A percentile compares a stretch with the other conserved stretches of the same genome.
Evolutionary conservation across 1,140 invertebrate species (phyloP).

Genomic region (Drosophila repletoides): DNA sequence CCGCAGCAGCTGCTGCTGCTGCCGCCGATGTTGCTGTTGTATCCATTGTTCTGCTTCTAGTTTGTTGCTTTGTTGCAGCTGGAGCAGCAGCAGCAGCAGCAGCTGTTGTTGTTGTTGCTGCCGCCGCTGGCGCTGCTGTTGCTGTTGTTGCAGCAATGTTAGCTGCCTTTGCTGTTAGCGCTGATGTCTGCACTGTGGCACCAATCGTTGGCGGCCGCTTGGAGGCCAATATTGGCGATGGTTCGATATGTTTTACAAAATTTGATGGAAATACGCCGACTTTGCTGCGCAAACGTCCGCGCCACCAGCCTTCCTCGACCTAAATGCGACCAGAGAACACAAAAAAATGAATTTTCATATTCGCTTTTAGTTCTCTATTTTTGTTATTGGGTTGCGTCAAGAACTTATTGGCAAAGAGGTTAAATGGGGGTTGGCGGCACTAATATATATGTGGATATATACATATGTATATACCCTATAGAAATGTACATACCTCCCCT

Average conservation of each 20-base stretch:
- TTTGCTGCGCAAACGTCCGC: constrained; percentile 88
- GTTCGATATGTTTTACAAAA: constrained; percentile 90
- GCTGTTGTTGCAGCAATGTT: constrained; percentile 27
- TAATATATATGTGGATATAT: not conserved
- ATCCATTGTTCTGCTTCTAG: constrained; percentile 56
- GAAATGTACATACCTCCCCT: constrained; percentile 87
- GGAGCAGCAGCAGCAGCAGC: constrained; percentile 18
- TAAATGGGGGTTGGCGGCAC: constrained; percentile 61
- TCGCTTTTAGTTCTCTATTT: not conserved
- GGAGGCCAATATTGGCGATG: constrained; percentile 77
- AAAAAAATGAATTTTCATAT: constrained; percentile 28
- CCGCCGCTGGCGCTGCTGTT: constrained; percentile 1
- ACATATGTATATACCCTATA: constrained; percentile 17
- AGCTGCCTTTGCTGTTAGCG: constrained; percentile 45
- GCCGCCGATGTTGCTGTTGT: constrained; percentile 23
- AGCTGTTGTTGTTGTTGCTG: constrained; percentile 24
- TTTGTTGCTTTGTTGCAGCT: constrained; percentile 50
- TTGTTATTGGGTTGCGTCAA: constrained; percentile 30
- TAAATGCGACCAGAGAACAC: constrained; percentile 62
- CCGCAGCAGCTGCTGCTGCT: constrained; percentile 3
- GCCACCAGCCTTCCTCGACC: constrained; percentile 94
- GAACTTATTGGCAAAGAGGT: constrained; percentile 69
- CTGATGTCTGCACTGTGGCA: constrained; percentile 57
- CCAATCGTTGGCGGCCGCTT: constrained; percentile 75
- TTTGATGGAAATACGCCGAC: constrained; percentile 96